Evolutionary conservation across 37 sponge, comb jelly and placozoan species (phyloP).

Genomic region (Cliona cf. orientalis): DNA sequence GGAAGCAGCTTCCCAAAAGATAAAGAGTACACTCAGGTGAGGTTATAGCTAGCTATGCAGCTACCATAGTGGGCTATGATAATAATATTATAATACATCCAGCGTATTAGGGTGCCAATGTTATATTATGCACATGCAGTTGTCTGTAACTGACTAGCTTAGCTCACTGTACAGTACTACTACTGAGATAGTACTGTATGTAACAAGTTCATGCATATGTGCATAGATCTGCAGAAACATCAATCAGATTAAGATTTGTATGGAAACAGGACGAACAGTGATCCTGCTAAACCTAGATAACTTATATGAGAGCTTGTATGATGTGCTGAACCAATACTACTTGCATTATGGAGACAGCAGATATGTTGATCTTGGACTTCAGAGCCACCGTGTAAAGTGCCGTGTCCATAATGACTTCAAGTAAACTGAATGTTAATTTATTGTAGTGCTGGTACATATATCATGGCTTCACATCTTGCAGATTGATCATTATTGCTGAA

Average conservation of each 20-base stretch:
- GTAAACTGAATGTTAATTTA: conserved; percentile 19
- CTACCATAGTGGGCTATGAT: too few species aligned
- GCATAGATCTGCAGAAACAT: conserved; percentile 89
- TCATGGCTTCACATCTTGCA: conserved; percentile 6
- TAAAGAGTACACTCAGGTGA: conserved; percentile 94
- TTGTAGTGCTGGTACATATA: not conserved
- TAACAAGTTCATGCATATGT: too few species aligned
- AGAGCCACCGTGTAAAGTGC: conserved; percentile 88
- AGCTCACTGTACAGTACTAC: too few species aligned
- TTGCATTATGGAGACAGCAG: conserved; percentile 51
- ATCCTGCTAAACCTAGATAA: conserved; percentile 94
- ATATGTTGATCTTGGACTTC: conserved; percentile 92
- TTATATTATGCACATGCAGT: not conserved
- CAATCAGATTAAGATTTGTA: conserved; percentile 95
- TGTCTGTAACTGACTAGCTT: too few species aligned
- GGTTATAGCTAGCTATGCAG: too few species aligned
- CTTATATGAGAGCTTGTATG: conserved; percentile 97
- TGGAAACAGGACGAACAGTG: conserved; percentile 90
- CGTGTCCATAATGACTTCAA: conserved; percentile 84
- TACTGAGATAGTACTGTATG: too few species aligned
- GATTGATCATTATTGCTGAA: conserved; percentile 88
- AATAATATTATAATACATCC: too few species aligned
- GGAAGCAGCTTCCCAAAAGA: conserved; percentile 97
- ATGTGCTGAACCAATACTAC: conserved; percentile 93
- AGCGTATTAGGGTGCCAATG: not conserved